Evolutionary conservation across 35 echinoderm and acorn worm species (phyloP).

Genomic region (Apostichopus californicus): DNA sequence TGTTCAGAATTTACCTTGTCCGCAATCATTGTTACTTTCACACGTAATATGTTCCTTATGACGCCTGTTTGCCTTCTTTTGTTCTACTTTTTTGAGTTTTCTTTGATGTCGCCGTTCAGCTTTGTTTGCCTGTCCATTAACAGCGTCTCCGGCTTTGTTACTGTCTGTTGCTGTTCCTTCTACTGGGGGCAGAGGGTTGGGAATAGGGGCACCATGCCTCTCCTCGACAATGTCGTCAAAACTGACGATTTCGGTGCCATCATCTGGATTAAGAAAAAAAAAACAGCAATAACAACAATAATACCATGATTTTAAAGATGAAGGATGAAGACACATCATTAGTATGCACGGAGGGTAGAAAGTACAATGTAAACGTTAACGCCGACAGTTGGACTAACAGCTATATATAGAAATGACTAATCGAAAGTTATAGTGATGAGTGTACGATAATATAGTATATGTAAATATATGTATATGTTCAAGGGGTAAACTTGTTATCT

Average conservation of each 20-base stretch:
- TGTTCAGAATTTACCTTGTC: neutral
- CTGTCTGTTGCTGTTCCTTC: neutral
- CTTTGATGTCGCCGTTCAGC: constrained; percentile 7
- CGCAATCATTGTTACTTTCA: neutral
- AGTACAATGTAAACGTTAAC: no score
- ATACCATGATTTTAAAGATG: no score
- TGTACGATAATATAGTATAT: no score
- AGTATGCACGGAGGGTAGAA: no score
- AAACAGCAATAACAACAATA: no score
- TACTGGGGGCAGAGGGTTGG: constrained; percentile 27
- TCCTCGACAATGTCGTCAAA: constrained; percentile 47
- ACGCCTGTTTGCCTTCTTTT: neutral
- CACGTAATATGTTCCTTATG: constrained; percentile 19
- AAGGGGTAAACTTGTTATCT: no score
- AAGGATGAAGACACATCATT: no score
- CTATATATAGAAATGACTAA: no score
- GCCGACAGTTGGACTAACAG: no score
- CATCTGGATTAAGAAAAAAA: neutral
- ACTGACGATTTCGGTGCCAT: constrained; percentile 6
- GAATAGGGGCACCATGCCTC: constrained; percentile 32
- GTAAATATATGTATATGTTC: no score
- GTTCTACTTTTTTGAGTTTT: neutral
- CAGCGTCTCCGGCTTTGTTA: neutral
- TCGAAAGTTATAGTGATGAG: no score
- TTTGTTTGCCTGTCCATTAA: neutral